Conservation (phyloP, 2,113 vertebrate genomes). For the Pipa parva region DNA sequence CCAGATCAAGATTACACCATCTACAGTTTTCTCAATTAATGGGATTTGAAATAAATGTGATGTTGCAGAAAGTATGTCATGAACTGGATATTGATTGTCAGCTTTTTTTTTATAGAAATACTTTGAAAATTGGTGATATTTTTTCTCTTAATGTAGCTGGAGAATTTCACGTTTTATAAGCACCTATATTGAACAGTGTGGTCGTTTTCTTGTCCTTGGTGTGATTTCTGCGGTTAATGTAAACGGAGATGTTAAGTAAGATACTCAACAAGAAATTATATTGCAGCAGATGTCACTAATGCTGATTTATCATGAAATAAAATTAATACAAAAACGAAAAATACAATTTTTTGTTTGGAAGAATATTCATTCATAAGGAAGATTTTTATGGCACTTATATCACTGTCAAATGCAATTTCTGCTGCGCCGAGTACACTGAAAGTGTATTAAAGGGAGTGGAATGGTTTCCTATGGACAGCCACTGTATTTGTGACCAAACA, state of each 20-base stretch:
- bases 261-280: conserved; percentile 1
- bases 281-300: background rate
- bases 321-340: no score
- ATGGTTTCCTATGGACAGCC: no score
- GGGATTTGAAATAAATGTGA: background rate
- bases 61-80: background rate
- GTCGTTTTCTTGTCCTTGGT: background rate
- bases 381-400: no score
- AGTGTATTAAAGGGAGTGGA: no score
- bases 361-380: no score
- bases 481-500: no score
- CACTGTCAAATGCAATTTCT: no score
- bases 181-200: background rate
- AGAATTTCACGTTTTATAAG: background rate
- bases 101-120: background rate
- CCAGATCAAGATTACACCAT: background rate
- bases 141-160: background rate
- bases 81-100: background rate
- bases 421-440: no score
- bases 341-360: no score
- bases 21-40: background rate
- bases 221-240: background rate
- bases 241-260: background rate
- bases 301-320: background rate
- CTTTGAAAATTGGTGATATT: background rate